These are phyloP conservation scores for Dipus sagitta DNA, from an alignment of 2,797 vertebrate species.

Conservation along the genomic window DNA sequence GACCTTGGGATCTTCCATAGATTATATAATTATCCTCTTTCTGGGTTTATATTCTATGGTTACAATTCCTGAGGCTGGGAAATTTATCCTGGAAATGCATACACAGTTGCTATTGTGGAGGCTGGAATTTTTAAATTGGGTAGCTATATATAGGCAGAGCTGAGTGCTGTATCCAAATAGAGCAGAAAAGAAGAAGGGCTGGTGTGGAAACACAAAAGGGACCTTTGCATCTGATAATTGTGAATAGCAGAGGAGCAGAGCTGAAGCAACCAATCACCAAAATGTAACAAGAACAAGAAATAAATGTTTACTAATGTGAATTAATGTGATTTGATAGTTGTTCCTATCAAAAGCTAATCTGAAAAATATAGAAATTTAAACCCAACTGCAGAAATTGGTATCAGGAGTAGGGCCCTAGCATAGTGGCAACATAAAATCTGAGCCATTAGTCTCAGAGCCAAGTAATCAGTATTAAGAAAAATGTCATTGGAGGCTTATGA, in stretches of 20 bases:
- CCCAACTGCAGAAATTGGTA: not conserved
- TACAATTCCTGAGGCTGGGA: not conserved
- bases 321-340: not conserved
- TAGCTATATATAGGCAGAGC: too few species aligned
- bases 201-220: not conserved
- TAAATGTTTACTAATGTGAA: not conserved
- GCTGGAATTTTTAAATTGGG: not conserved
- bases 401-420: not conserved
- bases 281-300: constrained; percentile 17
- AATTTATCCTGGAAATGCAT: not conserved
- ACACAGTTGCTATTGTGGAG: not conserved
- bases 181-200: not conserved
- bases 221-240: not conserved
- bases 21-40: not conserved
- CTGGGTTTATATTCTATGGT: not conserved
- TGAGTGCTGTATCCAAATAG: not conserved
- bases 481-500: not conserved
- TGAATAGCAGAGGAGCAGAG: not conserved
- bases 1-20: not conserved
- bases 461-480: not conserved
- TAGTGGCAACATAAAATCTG: not conserved
- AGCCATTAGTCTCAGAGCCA: not conserved
- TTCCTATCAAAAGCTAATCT: not conserved
- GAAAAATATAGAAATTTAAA: constrained; percentile 37
- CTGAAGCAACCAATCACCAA: not conserved